Evolutionary conservation across 23 tunicate genomes (phyloP).

Genomic region (Trididemnum clinides): DNA sequence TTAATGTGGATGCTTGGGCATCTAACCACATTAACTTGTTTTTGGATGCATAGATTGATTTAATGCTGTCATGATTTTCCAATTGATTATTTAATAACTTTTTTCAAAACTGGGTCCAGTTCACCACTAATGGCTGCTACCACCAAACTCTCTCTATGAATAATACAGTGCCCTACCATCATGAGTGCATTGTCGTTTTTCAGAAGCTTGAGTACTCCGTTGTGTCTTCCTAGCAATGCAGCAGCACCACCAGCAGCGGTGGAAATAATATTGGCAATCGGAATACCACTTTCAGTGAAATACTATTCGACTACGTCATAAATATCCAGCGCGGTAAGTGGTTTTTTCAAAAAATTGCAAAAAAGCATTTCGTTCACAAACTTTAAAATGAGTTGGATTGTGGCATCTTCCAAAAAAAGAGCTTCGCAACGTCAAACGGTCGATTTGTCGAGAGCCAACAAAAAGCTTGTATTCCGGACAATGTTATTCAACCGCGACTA

Average conservation of each 20-base stretch:
- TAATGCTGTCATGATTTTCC: neutral
- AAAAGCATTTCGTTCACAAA: constrained; percentile 4
- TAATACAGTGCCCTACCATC: neutral
- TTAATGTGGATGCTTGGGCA: neutral
- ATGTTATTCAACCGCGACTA: neutral
- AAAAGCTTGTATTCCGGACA: constrained; percentile 9
- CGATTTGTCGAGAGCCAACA: constrained; percentile 19
- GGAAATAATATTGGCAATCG: constrained; percentile 6
- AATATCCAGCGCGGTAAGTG: neutral
- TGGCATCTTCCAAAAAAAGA: neutral
- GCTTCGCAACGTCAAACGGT: constrained; percentile 12
- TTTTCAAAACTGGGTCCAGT: constrained; percentile 4
- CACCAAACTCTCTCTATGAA: constrained; percentile 9
- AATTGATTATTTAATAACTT: neutral
- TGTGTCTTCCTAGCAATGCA: constrained; percentile 5
- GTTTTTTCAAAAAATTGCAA: neutral
- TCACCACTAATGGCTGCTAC: constrained; percentile 4
- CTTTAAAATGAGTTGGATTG: neutral
- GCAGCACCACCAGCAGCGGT: constrained; percentile 1
- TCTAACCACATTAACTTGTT: neutral
- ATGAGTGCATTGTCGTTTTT: constrained; percentile 5
- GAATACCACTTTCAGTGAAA: too few relatives aligned
- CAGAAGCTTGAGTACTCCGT: too few relatives aligned
- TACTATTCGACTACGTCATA: constrained; percentile 10
- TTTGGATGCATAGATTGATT: neutral